Evolutionary conservation across 1,140 invertebrate genomes (phyloP), one percentile per base, ranked within the genome.

Genomic region (Rhyacophila brunnea): DNA sequence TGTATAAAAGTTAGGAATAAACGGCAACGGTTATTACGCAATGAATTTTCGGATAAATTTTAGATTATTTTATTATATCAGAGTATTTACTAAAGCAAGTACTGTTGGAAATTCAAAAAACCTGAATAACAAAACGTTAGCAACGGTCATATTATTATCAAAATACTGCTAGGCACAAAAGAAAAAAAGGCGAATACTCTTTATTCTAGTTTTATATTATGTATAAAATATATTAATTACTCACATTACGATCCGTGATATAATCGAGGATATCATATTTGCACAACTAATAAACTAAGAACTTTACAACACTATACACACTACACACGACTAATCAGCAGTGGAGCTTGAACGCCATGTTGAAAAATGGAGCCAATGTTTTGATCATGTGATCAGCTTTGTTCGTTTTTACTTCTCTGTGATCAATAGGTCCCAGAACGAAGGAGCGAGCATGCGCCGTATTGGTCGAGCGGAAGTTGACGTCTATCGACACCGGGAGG

Each of bases 161-260:
- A 17, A 47, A 19, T 19, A 19, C 11, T 46, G 32, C 6, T 47
- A 6, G 10, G 10, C n/a, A 47, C 19, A 28, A 19, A 19, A 44
- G 6, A 60, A 53, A 58, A 23, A 35, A 51, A 42, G 38, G n/a
- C n/a, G n/a, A n/a, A n/a, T n/a, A n/a, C n/a, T n/a, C n/a, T n/a
- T n/a, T n/a, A n/a, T n/a, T n/a, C n/a, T n/a, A n/a, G 23, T 28
- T 28, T 28, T 3, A 28, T 3, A 28, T 32, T 35, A 45, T 9
- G 17, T 15, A 10, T 20, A 65, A 58, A 62, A 65, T 55, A 38
- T 44, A 43, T 46, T 60, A 7, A 61, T 69, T 81, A 87, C 87
- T 87, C 77, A 89, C 87, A 88, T 88, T 62, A 88, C 83, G 67
- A 88, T 70, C 66, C 87, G 81, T 62, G 87, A 89, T 68, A 89